Percentiles rank a stretch among this genome's conserved stretches.
phyloP scores from a whole-genome alignment of 1,140 invertebrate species.

The Lasioglossum albipes region DNA sequence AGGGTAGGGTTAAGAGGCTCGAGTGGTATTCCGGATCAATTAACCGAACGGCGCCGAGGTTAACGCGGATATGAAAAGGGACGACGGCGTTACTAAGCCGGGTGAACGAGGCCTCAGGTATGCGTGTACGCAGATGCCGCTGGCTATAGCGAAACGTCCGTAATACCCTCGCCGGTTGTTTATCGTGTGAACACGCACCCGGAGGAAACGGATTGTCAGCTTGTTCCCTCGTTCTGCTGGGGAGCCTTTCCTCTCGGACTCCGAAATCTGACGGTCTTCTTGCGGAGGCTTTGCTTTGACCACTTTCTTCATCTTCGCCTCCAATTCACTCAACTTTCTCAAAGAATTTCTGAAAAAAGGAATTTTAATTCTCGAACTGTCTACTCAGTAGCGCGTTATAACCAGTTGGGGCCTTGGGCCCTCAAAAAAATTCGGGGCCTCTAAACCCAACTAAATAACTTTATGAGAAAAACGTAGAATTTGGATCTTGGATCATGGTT shows the following conservation, averaged over 20 bases:
- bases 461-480: no score
- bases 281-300: no score
- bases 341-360: no score
- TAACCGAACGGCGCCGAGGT: slow-evolving; percentile 65
- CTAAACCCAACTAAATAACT: no score
- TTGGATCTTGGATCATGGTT: no score
- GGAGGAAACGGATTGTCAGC: slow-evolving; percentile 48
- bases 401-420: no score
- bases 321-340: no score
- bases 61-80: slow-evolving; percentile 68
- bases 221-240: background rate
- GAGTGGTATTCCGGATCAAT: slow-evolving; percentile 67
- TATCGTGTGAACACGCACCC: slow-evolving; percentile 54
- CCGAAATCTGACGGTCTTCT: no score
- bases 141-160: slow-evolving; percentile 31
- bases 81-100: slow-evolving; percentile 59
- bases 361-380: no score
- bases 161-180: slow-evolving; percentile 49
- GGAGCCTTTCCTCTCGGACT: background rate
- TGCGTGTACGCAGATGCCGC: slow-evolving; percentile 52
- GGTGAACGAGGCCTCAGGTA: slow-evolving; percentile 55
- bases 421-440: no score
- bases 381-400: no score
- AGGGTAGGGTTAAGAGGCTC: slow-evolving; percentile 49
- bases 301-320: no score